These are phyloP conservation scores for Sarcophaga caerulescens DNA, from an alignment of 2,888 invertebrate species.

Conservation along the genomic window DNA sequence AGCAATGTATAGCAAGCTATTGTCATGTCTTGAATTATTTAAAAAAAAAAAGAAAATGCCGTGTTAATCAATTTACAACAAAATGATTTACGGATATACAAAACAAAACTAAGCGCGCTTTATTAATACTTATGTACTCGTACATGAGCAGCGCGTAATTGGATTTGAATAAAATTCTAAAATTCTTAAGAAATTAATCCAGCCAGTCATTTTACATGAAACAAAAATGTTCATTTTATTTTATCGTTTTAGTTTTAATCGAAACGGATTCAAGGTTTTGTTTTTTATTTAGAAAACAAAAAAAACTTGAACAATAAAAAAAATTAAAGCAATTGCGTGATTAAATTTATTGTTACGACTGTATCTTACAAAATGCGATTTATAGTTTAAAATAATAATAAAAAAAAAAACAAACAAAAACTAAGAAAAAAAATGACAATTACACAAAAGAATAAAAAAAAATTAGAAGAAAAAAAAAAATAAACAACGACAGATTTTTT, in stretches of 20 bases:
- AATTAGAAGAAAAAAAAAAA: not conserved
- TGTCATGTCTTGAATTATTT: too few relatives aligned
- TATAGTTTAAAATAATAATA: not conserved
- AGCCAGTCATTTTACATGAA: not conserved
- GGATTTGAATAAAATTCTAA: too few relatives aligned
- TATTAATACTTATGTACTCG: too few relatives aligned
- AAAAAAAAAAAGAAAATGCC: too few relatives aligned
- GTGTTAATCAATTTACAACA: too few relatives aligned
- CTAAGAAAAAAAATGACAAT: not conserved
- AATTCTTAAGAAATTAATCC: not conserved
- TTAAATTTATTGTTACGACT: conserved; percentile 30
- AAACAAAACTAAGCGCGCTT: too few relatives aligned
- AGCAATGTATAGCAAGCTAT: too few relatives aligned
- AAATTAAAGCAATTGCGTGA: conserved; percentile 59
- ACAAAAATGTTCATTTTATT: too few relatives aligned
- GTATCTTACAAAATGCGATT: conserved; percentile 41
- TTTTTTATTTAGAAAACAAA: conserved; percentile 9
- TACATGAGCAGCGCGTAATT: too few relatives aligned
- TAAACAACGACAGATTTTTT: conserved; percentile 35
- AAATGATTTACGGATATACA: too few relatives aligned
- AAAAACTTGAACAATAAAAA: conserved; percentile 8
- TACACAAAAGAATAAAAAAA: not conserved
- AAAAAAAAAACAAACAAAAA: too few relatives aligned
- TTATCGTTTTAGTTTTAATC: too few relatives aligned
- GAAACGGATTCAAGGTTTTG: conserved; percentile 64